phyloP scores from a whole-genome alignment of 1,140 invertebrate genomes.

The Procambarus clarkii region DNA sequence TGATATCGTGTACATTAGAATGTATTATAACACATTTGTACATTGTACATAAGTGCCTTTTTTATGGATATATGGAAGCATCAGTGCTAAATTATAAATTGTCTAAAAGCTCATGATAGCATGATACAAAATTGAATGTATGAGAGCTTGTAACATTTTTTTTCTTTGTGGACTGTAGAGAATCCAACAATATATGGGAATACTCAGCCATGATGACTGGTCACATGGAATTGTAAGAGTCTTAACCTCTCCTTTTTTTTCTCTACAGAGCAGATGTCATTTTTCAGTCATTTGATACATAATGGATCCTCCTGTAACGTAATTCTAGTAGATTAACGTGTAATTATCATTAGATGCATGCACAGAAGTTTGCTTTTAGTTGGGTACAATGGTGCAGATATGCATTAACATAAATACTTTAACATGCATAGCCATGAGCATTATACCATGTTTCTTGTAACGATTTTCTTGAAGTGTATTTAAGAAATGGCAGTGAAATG shows the following conservation, averaged over 20 bases:
- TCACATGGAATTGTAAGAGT: conserved; percentile 19
- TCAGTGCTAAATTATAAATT: conserved; percentile 36
- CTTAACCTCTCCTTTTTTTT: conserved; percentile 9
- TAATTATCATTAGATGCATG: background rate
- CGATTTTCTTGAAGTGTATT: background rate
- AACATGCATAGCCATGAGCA: background rate
- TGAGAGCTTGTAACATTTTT: conserved; percentile 29
- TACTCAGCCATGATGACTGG: conserved; percentile 2
- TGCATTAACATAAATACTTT: background rate
- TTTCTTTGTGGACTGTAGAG: background rate
- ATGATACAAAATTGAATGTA: conserved; percentile 40
- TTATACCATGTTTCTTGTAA: background rate
- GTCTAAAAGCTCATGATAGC: conserved; percentile 36
- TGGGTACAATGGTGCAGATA: background rate
- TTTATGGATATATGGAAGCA: conserved; percentile 60
- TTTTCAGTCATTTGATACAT: background rate
- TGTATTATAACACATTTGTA: conserved; percentile 48
- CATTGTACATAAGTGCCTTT: conserved; percentile 57
- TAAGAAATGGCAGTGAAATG: background rate
- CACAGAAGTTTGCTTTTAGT: conserved; percentile 14
- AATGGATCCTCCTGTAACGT: background rate
- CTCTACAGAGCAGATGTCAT: background rate
- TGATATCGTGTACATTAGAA: conserved; percentile 49
- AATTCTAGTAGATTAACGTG: background rate
- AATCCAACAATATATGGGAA: background rate